Conservation (phyloP, 2,888 invertebrate species). For the Volucella zonaria region DNA sequence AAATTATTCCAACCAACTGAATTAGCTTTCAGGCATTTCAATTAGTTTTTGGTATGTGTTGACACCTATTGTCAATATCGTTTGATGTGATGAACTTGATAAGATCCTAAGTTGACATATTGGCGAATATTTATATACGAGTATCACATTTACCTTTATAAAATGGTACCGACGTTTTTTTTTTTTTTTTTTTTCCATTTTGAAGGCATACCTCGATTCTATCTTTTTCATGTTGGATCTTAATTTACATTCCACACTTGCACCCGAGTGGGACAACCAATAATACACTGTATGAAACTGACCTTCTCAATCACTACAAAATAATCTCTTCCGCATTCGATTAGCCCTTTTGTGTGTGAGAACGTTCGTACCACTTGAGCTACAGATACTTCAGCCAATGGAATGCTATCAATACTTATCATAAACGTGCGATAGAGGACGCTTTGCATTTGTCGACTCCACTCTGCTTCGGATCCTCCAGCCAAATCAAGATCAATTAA, state of each 20-base stretch:
- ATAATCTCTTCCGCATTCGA: slow-evolving; percentile 62
- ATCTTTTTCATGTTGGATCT: no score
- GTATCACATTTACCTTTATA: no score
- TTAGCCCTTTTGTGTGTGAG: slow-evolving; percentile 38
- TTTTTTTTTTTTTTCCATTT: no score
- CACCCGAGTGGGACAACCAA: not conserved
- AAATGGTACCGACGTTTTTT: no score
- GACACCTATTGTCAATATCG: no score
- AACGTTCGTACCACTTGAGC: slow-evolving; percentile 7
- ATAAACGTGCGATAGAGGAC: slow-evolving; percentile 54
- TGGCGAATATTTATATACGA: no score
- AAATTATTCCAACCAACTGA: no score
- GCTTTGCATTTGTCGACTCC: not conserved
- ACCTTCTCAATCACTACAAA: slow-evolving; percentile 37
- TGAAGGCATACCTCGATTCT: no score
- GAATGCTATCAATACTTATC: slow-evolving; percentile 61
- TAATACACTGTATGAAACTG: not conserved
- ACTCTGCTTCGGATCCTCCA: slow-evolving; percentile 1
- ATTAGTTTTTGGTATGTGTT: no score
- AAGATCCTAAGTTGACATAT: no score
- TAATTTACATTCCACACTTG: not conserved
- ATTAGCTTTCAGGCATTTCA: no score
- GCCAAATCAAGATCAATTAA: slow-evolving; percentile 71
- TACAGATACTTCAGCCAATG: slow-evolving; percentile 5
- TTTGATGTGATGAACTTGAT: no score